These are phyloP conservation scores for Merluccius polli DNA, from an alignment of 2,797 vertebrate genomes.

Conservation along the genomic window DNA sequence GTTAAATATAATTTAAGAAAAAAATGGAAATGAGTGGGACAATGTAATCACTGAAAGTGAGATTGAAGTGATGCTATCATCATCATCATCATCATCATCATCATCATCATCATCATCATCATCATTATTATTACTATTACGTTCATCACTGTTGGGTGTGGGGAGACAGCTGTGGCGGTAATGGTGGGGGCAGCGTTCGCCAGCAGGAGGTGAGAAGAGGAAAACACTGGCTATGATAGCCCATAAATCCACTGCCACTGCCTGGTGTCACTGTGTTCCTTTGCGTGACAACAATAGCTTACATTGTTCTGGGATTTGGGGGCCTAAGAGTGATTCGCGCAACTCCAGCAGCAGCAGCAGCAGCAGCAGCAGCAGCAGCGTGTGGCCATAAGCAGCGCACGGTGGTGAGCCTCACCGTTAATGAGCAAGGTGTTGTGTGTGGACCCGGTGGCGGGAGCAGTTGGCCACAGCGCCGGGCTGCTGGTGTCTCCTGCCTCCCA, in stretches of 20 bases:
- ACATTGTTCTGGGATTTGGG: conserved; percentile 46
- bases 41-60: conserved; percentile 80
- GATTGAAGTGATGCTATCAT: conserved; percentile 77
- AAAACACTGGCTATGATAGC: conserved; percentile 40
- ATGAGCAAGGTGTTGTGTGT: no score
- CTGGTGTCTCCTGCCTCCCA: not conserved
- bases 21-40: conserved; percentile 74
- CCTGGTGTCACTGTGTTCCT: conserved; percentile 29
- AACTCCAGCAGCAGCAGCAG: conserved; percentile 36
- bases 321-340: conserved; percentile 55
- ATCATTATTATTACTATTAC: conserved; percentile 73
- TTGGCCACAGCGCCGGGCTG: conserved; percentile 24
- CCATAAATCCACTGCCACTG: conserved; percentile 58
- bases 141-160: conserved; percentile 37
- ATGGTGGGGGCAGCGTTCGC: conserved; percentile 29
- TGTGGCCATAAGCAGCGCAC: not conserved
- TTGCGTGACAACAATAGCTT: conserved; percentile 56
- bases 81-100: conserved; percentile 74
- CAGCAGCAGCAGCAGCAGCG: conserved; percentile 19
- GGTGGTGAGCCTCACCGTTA: no score
- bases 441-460: conserved; percentile 29
- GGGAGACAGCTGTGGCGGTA: conserved; percentile 39
- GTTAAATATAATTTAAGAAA: conserved; percentile 81
- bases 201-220: conserved; percentile 58
- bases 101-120: conserved; percentile 43